Evolutionary conservation across 2,113 vertebrate species (phyloP), one percentile per base, ranked within the genome.

Genomic region (Myocastor coypus): DNA sequence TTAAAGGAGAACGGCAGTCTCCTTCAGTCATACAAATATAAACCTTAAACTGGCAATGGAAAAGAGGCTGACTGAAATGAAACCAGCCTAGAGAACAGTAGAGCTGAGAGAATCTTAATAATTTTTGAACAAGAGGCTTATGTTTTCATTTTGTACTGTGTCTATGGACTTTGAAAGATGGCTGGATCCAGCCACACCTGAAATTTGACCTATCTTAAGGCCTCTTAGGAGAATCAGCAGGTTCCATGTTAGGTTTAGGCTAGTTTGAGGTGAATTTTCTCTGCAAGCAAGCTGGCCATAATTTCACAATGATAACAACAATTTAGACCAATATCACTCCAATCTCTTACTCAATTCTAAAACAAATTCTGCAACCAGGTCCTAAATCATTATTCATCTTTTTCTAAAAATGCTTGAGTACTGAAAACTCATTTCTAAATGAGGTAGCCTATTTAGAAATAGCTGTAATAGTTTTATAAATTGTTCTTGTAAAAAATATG

Each of bases 371-470:
- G 85, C 87, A 84, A 84, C 40, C 85, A 93, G 20, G 11, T 94
- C 57, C 57, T 30, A 83, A 84, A 63, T 37, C n/a, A 37, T 46
- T 57, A 81, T 28, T 55, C 50, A 55, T 81, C 40, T 2, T 87
- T 94, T 92, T 68, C 28, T 57, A 75, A 94, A 90, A 90, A 34
- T 1, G 1, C 19, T 89, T 80, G 30, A 19, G 10, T 42, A 77
- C 26, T 71, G 17, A 42, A 88, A 92, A 87, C 46, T 82, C 77
- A 63, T 32, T 59, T 52, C 69, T 84, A 75, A 77, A n/a, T 73
- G 50, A 82, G 13, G 68, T 26, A 90, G 59, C 10, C 59, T 63
- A 89, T 95, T 93, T 93, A 73, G 12, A 94, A 97, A 69, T 34
- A 91, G 83, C 30, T 83, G 7, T 57, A 71, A 83, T 77, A 69